Percentiles rank a stretch among this genome's conserved stretches.
Conservation (phyloP, 2,113 vertebrate genomes). For the Carettochelys insculpta region DNA sequence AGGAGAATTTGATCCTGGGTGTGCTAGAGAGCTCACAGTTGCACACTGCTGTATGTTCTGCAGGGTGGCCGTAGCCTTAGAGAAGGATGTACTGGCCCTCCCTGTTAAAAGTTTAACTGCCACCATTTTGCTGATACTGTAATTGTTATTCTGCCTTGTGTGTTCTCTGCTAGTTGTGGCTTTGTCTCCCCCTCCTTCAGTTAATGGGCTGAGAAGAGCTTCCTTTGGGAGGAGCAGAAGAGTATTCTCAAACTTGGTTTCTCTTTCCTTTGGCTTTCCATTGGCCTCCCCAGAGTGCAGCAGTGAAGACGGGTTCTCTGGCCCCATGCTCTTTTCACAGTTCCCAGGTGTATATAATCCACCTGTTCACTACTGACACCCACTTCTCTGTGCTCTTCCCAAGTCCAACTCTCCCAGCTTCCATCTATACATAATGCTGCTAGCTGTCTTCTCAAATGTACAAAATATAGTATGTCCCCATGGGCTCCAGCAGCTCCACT, state of each 20-base stretch:
- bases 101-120: background rate
- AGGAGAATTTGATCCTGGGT: no score
- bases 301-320: background rate
- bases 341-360: background rate
- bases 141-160: background rate
- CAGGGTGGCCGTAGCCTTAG: no score
- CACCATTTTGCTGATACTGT: background rate
- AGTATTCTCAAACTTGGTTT: background rate
- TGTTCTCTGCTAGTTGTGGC: background rate
- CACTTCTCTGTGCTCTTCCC: background rate
- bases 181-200: background rate
- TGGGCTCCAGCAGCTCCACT: fast-evolving
- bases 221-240: background rate
- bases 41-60: no score
- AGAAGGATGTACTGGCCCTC: background rate
- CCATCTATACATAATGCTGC: background rate
- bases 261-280: background rate
- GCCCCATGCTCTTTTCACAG: no score
- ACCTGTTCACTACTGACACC: background rate
- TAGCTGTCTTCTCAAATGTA: background rate
- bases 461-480: fast-evolving
- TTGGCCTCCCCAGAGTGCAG: background rate
- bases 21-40: no score
- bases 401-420: background rate
- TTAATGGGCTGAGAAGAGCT: background rate